phyloP scores from a whole-genome alignment of 2,797 vertebrate genomes.

The Leptodactylus fallax region DNA sequence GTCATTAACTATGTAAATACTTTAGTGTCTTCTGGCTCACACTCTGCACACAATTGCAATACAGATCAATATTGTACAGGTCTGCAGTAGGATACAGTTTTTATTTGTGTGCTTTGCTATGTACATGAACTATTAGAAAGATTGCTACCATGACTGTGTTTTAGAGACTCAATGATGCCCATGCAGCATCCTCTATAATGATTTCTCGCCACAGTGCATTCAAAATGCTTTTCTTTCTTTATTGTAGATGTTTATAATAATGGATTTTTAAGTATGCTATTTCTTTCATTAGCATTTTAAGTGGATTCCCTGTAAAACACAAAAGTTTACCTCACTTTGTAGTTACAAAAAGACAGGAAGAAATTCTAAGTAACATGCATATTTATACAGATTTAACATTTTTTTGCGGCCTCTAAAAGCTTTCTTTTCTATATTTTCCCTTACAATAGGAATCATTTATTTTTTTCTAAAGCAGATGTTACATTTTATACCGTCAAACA shows the following conservation, averaged over 20 bases:
- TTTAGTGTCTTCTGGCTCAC: too few relatives aligned
- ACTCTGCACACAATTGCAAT: too few relatives aligned
- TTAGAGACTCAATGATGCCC: neutral
- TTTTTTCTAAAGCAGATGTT: neutral
- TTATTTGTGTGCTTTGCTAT: neutral
- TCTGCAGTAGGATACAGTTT: too few relatives aligned
- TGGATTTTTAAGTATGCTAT: slow-evolving; percentile 14
- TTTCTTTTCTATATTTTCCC: neutral
- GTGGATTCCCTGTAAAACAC: neutral
- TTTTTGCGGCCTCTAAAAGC: neutral
- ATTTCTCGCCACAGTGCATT: neutral
- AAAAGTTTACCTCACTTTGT: slow-evolving; percentile 7
- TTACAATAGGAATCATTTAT: neutral
- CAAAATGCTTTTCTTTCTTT: slow-evolving; percentile 2
- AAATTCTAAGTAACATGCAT: neutral
- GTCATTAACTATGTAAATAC: too few relatives aligned
- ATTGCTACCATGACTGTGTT: neutral
- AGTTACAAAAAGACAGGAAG: neutral
- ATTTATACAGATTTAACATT: neutral
- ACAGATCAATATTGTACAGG: too few relatives aligned
- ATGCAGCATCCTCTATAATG: neutral
- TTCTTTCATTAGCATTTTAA: slow-evolving; percentile 15
- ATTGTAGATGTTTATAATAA: neutral
- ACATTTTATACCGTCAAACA: neutral
- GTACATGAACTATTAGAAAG: neutral